A percentile compares a stretch with the other conserved stretches of the same genome.
These are phyloP conservation scores for Nibea coibor DNA, from an alignment of 2,113 vertebrate genomes.

Conservation along the genomic window DNA sequence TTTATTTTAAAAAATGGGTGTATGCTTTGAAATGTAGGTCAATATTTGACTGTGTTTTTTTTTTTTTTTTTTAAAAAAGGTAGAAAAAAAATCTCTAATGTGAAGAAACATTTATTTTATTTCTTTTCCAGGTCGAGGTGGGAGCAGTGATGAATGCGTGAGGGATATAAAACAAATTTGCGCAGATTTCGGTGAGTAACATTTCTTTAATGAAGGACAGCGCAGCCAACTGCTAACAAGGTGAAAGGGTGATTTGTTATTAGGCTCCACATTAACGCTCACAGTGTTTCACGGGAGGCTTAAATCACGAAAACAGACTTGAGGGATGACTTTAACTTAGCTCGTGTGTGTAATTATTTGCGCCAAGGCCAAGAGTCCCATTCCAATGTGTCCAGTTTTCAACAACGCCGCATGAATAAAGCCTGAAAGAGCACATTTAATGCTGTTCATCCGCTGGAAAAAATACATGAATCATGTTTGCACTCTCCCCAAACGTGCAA, in stretches of 20 bases:
- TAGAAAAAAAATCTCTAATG: neutral
- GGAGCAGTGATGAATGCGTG: slow-evolving; percentile 80
- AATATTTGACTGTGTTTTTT: neutral
- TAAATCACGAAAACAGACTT: slow-evolving; percentile 66
- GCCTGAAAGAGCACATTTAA: neutral
- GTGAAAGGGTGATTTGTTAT: slow-evolving; percentile 69
- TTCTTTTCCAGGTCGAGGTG: slow-evolving; percentile 78
- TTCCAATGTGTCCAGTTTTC: slow-evolving; percentile 12
- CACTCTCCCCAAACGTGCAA: neutral
- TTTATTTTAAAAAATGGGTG: neutral
- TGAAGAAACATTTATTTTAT: slow-evolving; percentile 30
- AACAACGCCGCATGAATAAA: slow-evolving; percentile 2
- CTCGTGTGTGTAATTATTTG: slow-evolving; percentile 60
- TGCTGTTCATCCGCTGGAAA: neutral
- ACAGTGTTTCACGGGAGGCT: slow-evolving; percentile 63
- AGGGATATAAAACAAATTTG: slow-evolving; percentile 74
- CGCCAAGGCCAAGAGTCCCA: slow-evolving; percentile 46
- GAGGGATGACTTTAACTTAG: slow-evolving; percentile 58
- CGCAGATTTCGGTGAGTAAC: slow-evolving; percentile 82
- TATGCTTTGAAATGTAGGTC: neutral
- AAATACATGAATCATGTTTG: neutral
- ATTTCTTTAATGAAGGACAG: slow-evolving; percentile 70
- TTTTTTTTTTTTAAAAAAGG: neutral
- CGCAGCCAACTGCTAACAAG: slow-evolving; percentile 66
- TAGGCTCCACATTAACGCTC: slow-evolving; percentile 65